phyloP scores from a whole-genome alignment of 2,113 vertebrate genomes.

The Atractosteus spatula region DNA sequence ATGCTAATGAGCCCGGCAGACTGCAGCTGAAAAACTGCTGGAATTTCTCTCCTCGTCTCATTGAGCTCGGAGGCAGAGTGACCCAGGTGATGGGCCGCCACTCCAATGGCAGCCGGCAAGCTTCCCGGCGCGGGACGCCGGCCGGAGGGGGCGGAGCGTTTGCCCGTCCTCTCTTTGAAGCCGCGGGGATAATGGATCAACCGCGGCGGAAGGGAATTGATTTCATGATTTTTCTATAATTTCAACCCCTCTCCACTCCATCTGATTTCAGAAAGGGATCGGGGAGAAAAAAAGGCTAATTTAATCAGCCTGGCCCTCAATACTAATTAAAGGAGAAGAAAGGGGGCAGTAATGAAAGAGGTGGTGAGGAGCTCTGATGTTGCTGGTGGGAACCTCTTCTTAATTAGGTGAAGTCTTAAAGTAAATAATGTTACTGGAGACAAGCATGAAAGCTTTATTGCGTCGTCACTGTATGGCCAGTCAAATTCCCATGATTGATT shows the following conservation, averaged over 20 bases:
- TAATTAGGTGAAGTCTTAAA: conserved; percentile 75
- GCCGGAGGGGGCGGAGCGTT: conserved; percentile 72
- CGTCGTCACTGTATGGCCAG: conserved; percentile 30
- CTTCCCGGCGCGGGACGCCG: conserved; percentile 73
- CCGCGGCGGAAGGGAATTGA: conserved; percentile 83
- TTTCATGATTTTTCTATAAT: conserved; percentile 88
- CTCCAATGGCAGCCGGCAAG: conserved; percentile 75
- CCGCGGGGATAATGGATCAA: conserved; percentile 75
- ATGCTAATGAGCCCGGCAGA: conserved; percentile 81
- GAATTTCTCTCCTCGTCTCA: conserved; percentile 88
- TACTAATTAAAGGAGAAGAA: conserved; percentile 75
- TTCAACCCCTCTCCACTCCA: conserved; percentile 45
- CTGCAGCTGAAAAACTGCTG: conserved; percentile 86
- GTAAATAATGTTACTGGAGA: conserved; percentile 66
- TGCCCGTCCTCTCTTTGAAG: conserved; percentile 72
- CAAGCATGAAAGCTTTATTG: conserved; percentile 51
- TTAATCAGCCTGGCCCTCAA: conserved; percentile 76
- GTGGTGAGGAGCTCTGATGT: conserved; percentile 68
- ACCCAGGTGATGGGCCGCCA: conserved; percentile 80
- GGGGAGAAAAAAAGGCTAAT: conserved; percentile 58
- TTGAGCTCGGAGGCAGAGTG: conserved; percentile 83
- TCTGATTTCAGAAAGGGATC: conserved; percentile 71
- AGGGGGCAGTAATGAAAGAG: conserved; percentile 76
- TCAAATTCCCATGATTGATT: conserved; percentile 61
- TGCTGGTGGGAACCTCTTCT: conserved; percentile 81